These are phyloP conservation scores for Aporophyla nigra DNA, from an alignment of 2,888 invertebrate genomes.

Conservation along the genomic window DNA sequence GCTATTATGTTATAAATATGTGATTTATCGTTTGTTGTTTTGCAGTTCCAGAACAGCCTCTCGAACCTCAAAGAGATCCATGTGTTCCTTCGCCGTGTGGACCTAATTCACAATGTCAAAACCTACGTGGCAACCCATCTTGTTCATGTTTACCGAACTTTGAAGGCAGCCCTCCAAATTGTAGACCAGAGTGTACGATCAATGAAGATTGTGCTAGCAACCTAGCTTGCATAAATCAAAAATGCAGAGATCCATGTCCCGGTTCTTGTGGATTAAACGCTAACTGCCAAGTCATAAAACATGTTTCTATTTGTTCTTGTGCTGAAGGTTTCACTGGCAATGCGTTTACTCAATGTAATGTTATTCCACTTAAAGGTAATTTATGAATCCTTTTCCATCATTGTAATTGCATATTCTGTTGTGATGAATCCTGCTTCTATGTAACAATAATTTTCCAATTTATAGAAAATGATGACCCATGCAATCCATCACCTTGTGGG, in stretches of 20 bases:
- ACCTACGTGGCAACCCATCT: slow-evolving; percentile 89
- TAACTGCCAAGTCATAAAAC: slow-evolving; percentile 91
- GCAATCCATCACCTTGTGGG: slow-evolving; percentile 93
- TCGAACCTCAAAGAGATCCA: slow-evolving; percentile 87
- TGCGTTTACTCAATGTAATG: slow-evolving; percentile 90
- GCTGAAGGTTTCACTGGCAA: slow-evolving; percentile 91
- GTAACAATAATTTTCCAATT: slow-evolving; percentile 38
- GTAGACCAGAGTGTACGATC: slow-evolving; percentile 93
- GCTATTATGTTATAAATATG: too few relatives aligned
- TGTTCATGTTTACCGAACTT: slow-evolving; percentile 92
- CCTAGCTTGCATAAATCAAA: slow-evolving; percentile 93
- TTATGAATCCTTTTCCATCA: slow-evolving; percentile 6
- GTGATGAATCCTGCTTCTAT: neutral
- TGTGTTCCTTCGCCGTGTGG: slow-evolving; percentile 94
- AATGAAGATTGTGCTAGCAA: slow-evolving; percentile 93
- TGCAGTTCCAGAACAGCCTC: slow-evolving; percentile 78
- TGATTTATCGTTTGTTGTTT: slow-evolving; percentile 1
- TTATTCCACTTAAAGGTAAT: slow-evolving; percentile 82
- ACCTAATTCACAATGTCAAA: slow-evolving; percentile 91
- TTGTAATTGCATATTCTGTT: neutral
- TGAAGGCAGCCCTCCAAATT: slow-evolving; percentile 93
- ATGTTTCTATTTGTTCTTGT: slow-evolving; percentile 92
- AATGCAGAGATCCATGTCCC: slow-evolving; percentile 93
- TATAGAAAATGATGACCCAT: slow-evolving; percentile 90
- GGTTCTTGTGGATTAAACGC: slow-evolving; percentile 92